Evolutionary conservation across 2,888 invertebrate species (phyloP), one percentile per base, ranked within the genome.

Genomic region (Acanthosepion pharaonis): DNA sequence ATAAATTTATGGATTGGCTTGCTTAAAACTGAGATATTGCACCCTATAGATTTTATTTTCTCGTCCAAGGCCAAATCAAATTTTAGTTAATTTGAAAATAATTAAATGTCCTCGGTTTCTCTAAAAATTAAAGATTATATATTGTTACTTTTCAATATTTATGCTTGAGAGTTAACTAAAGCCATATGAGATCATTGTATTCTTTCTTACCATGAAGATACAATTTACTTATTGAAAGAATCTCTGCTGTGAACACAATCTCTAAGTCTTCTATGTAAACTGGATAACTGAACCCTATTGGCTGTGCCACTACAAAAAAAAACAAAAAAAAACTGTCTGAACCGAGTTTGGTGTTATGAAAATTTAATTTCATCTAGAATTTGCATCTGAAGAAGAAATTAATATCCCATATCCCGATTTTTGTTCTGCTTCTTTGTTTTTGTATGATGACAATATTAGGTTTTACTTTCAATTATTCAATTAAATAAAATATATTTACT

Each of bases 141-240:
- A 55, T 78, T 28, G 28, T 78, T 78, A 78, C 78, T 78, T 78
- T 25, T 78, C 42, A 28, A 78, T 78, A 78, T 78, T 78, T n/a
- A 78, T 78, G 28, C n/a, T 78, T 78, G 9, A 78, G 78, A 9
- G 78, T 5, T 78, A 28, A 28, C 11, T 78, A 78, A 78, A 78
- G 78, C 78, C 78, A 78, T 78, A 78, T n/a, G 2, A 28, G 78
- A 18, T 18, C 55, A 28, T 78, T 78, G 78, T 28, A 78, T 78
- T 78, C 25, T 78, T 64, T 23, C 64, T 64, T 78, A 42, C 42
- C 42, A 78, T 28, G 6, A 78, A 28, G 28, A 28, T 28, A 78
- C 78, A 78, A 78, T 78, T 78, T 78, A n/a, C n/a, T 78, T 33
- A 78, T 78, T 78, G 78, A n/a, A 78, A 78, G 78, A 78, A 78